Evolutionary conservation across 1,140 invertebrate species (phyloP), one percentile per base, ranked within the genome.

Genomic region (Bombus difficillimus): DNA sequence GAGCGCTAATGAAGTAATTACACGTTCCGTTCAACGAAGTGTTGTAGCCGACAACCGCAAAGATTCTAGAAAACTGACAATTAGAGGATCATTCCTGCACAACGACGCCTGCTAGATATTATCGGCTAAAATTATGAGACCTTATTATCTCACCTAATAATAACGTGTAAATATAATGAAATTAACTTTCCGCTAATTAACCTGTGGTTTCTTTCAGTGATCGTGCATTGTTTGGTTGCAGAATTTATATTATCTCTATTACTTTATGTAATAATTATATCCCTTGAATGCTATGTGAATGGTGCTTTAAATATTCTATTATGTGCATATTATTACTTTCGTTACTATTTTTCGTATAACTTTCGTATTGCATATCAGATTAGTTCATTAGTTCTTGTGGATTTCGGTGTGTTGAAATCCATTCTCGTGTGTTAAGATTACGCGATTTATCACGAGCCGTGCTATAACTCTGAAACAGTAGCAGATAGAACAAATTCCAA

Each of bases 51-150:
- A 64, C 76, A 25, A 72, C 32, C 28, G 76, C 25, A 85, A 83
- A 77, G 83, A 85, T 80, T 85, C 76, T 85, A 85, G 76, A 85
- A 85, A 72, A 85, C 62, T 85, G 83, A 68, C 83, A 85, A 85
- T 85, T 85, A 85, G 68, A 25, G 34, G 64, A 80, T 72, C 68
- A 32, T 57, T 72, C 47, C 76, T n/a, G 32, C 28, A 47, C 76
- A 34, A 64, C 77, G 47, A 77, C 37, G 43, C 28, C 28, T 41
- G 22, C 12, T 41, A 25, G 15, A 39, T 18, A n/a, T 62, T 82
- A 82, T 78, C 64, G 18, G 13, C 37, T 28, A 74, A 62, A 57
- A 15, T 18, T 15, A 37, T 12, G 10, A 66, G 39, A 66, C 25
- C 25, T 34, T 37, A 57, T 68, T 73, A 25, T 53, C 37, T 34